Base-by-base conservation (phyloP, 2,888 invertebrate species). In the Ditylenchus weischeri region DNA sequence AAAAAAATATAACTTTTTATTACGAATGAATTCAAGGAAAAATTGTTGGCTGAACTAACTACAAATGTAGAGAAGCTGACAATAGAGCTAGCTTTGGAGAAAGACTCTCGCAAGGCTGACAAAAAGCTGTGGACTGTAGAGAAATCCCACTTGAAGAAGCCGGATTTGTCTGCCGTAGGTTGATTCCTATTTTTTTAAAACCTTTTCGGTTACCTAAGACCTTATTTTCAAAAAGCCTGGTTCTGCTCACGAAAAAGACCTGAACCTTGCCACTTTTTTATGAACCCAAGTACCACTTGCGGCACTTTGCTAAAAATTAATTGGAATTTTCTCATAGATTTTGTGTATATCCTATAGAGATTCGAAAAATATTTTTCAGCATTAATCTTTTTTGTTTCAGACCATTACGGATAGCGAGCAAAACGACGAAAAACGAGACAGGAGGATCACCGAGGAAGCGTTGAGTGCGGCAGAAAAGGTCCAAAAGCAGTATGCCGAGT, bases 1-100 rank as follows among this genome's bases (percentile, higher is more conserved):
- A 4, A 50, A 4, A 50, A 4, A 6, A 50, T 50, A 21, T 50
- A 50, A 50, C 2, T 21, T 50, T 50, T 50, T n/a, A n/a, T 19
- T 21, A 29, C 29, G 29, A 29, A 29, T 29, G 29, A 50, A 50
- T 50, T 50, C 58, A 19, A 57, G 58, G 58, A 57, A 48, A 91
- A 91, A 77, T 90, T 91, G 84, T 74, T 85, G 58, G 88, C 90
- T 23, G 92, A 93, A 84, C 85, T 92, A 68, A 89, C 91, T 79
- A 87, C 93, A 51, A 88, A 92, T 75, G 86, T 93, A 63, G 93
- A 93, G 84, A 87, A 77, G 8, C 64, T 80, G 58, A 76, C 73
- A 35, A 75, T 73, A 0, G 81, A 82, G 63, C 66, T 81, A 57
- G 65, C 75, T 50, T 68, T 81, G 54, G 76, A 75, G 10, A 81